Evolutionary conservation across 1,140 invertebrate species (phyloP).

Genomic region (Melitaea cinxia): DNA sequence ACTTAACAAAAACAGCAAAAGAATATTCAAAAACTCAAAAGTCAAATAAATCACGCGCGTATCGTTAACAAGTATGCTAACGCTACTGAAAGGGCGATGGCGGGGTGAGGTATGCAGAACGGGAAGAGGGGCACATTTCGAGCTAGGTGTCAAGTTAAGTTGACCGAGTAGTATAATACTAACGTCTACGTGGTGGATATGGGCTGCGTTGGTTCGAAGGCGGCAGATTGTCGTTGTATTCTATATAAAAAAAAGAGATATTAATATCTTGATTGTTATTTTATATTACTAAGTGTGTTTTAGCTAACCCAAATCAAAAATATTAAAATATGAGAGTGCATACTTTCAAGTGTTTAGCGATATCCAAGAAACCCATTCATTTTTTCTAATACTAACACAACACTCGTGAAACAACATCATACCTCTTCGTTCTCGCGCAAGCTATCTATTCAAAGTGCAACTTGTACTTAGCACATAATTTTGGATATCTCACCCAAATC

Average conservation of each 20-base stretch:
- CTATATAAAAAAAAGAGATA: slow-evolving; percentile 77
- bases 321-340: neutral
- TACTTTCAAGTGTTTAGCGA: slow-evolving; percentile 1
- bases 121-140: no score
- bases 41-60: no score
- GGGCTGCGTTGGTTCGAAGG: slow-evolving; percentile 91
- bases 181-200: slow-evolving; percentile 90
- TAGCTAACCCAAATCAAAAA: neutral
- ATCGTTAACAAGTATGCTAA: no score
- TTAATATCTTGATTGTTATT: neutral
- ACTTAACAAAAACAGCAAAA: no score
- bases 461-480: slow-evolving; percentile 7
- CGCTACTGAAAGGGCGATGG: no score
- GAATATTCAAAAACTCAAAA: no score
- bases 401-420: neutral
- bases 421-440: neutral
- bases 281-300: slow-evolving; percentile 2
- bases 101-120: no score
- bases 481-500: slow-evolving; percentile 88
- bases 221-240: slow-evolving; percentile 92
- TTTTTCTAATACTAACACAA: neutral
- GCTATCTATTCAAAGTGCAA: slow-evolving; percentile 4
- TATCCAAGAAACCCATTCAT: neutral
- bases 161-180: slow-evolving; percentile 70
- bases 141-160: no score